Base-by-base conservation (phyloP, 2,797 vertebrate species). In the Amblyraja radiata region DNA sequence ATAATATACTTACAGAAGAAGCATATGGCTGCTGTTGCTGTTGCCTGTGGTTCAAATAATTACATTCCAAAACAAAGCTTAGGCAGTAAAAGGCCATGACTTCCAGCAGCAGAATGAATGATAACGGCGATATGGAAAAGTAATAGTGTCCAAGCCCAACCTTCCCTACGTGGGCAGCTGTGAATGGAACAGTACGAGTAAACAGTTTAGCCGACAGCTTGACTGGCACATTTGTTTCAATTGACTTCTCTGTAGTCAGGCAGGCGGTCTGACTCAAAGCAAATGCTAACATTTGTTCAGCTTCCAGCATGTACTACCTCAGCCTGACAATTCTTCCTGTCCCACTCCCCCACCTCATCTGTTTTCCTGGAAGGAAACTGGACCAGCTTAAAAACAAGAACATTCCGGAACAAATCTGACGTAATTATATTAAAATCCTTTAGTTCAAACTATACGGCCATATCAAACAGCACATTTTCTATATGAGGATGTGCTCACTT, bases 171-270 rank as follows among this genome's bases (percentile, higher is more conserved):
- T 58, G 68, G 28, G 23, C 25, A 58, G 46, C 94, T 73, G 6
- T 74, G 21, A 91, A 74, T 77, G 8, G 6, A 93, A 54, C 16
- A 32, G 86, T 93, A 93, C 46, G 93, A 93, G 93, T 93, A 93
- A 88, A 93, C 92, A 93, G 93, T 94, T 93, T 94, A 93, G 94
- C 95, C 94, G 94, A 54, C 54, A 28, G 39, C 86, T 61, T 79
- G 32, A 93, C 32, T 6, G 71, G 39, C 81, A n/a, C 74, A 68
- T 74, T 76, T 91, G 78, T 86, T 94, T 94, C 94, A 96, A 97
- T 97, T 97, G 97, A 97, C 95, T 95, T 95, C 58, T 94, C 94
- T 95, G 97, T 96, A 97, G 96, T 96, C 90, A 96, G 96, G 97
- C 96, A 97, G 96, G 96, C 96, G 94, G 96, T 95, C 93, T 93